Percentiles rank a stretch among this genome's conserved stretches.
phyloP scores from a whole-genome alignment of 2,113 vertebrate genomes.

The Neopipo cinnamomea region DNA sequence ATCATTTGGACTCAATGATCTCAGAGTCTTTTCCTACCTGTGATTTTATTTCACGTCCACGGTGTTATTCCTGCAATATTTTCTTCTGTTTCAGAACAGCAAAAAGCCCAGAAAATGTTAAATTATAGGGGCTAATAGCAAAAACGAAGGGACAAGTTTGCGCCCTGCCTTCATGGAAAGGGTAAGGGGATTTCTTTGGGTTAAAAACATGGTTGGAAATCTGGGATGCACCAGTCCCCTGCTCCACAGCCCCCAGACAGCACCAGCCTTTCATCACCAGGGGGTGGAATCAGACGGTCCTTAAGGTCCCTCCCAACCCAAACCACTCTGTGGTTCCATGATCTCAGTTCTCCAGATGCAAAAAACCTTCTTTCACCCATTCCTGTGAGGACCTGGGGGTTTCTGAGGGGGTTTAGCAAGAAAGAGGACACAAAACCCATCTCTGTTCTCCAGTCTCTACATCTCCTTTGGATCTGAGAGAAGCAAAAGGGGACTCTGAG shows the following conservation, averaged over 20 bases:
- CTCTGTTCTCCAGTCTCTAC: background rate
- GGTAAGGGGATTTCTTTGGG: background rate
- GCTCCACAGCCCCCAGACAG: rapidly evolving
- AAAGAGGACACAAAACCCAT: background rate
- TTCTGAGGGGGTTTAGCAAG: background rate
- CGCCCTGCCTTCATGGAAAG: background rate
- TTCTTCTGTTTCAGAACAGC: background rate
- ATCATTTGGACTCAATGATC: background rate
- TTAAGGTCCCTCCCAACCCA: background rate
- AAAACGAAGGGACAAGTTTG: background rate
- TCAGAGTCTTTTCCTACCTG: background rate
- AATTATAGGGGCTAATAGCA: background rate
- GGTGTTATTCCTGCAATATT: background rate
- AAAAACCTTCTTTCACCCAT: background rate
- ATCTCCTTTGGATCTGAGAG: rapidly evolving
- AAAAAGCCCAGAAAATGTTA: background rate
- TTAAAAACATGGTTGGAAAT: background rate
- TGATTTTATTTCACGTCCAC: background rate
- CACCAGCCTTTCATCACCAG: background rate
- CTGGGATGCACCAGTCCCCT: background rate
- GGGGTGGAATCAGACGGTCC: background rate
- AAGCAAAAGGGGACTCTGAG: background rate
- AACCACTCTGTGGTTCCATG: background rate
- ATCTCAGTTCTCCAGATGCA: background rate
- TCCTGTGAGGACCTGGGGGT: rapidly evolving